Conservation (phyloP, 2,113 vertebrate genomes). For the Gymnarchus niloticus region DNA sequence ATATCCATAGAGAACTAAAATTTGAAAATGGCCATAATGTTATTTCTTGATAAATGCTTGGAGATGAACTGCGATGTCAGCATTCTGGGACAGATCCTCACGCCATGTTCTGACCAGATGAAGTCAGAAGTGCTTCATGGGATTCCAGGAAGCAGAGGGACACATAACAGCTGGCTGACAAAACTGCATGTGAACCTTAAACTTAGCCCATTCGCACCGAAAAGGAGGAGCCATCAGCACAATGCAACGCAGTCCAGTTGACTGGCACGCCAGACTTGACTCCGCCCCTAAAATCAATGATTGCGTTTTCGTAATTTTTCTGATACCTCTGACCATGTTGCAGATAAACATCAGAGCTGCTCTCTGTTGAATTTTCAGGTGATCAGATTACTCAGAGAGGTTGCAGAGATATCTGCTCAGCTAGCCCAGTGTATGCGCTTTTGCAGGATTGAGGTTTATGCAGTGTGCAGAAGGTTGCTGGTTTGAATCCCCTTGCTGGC, state of each 20-base stretch:
- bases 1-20: neutral
- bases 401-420: too few relatives aligned
- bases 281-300: neutral
- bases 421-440: too few relatives aligned
- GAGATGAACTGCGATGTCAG: neutral
- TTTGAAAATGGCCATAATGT: neutral
- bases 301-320: too few relatives aligned
- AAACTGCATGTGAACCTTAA: neutral
- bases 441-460: too few relatives aligned
- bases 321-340: too few relatives aligned
- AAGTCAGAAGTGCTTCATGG: neutral
- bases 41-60: neutral
- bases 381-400: too few relatives aligned
- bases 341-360: too few relatives aligned
- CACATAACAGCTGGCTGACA: neutral
- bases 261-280: neutral
- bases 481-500: too few relatives aligned
- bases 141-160: neutral
- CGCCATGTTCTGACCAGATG: neutral
- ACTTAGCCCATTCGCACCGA: neutral
- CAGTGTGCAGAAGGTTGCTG: too few relatives aligned
- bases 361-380: too few relatives aligned
- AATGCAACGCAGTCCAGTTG: neutral
- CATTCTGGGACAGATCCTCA: neutral
- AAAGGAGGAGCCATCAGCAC: neutral